These are phyloP conservation scores for Lepidothrix coronata DNA, from an alignment of 2,113 vertebrate genomes.

Conservation along the genomic window DNA sequence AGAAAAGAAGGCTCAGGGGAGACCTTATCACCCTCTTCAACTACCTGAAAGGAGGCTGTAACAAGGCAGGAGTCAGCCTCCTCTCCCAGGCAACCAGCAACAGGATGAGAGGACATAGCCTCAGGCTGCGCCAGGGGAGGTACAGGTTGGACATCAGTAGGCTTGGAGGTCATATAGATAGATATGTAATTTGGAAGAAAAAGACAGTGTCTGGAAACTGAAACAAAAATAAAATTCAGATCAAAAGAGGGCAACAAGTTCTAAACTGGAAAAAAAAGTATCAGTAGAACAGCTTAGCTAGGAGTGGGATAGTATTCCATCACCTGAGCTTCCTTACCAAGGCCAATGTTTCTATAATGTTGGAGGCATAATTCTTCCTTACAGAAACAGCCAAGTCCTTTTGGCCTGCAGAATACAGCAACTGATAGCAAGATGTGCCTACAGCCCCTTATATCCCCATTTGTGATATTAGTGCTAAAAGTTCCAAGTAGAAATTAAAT, in stretches of 20 bases:
- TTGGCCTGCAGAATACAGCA: neutral
- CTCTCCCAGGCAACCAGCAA: neutral
- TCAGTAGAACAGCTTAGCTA: neutral
- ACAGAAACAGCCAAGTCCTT: neutral
- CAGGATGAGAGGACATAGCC: neutral
- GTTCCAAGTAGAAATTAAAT: neutral
- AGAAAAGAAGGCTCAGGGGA: neutral
- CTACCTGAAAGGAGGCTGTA: neutral
- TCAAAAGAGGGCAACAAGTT: neutral
- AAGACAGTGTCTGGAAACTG: neutral
- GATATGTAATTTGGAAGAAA: neutral
- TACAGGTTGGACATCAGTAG: neutral
- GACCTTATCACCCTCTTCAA: too few relatives aligned
- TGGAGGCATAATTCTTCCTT: neutral
- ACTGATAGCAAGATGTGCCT: neutral
- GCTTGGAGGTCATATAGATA: neutral
- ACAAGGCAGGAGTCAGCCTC: neutral
- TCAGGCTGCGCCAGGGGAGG: neutral
- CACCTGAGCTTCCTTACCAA: neutral
- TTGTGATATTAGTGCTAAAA: neutral
- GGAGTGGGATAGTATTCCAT: neutral
- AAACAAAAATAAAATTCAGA: neutral
- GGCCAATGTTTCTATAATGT: neutral
- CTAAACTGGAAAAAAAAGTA: neutral
- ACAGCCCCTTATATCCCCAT: neutral